Evolutionary conservation across 2,888 invertebrate species (phyloP).

Genomic region (Lissonota sp.): DNA sequence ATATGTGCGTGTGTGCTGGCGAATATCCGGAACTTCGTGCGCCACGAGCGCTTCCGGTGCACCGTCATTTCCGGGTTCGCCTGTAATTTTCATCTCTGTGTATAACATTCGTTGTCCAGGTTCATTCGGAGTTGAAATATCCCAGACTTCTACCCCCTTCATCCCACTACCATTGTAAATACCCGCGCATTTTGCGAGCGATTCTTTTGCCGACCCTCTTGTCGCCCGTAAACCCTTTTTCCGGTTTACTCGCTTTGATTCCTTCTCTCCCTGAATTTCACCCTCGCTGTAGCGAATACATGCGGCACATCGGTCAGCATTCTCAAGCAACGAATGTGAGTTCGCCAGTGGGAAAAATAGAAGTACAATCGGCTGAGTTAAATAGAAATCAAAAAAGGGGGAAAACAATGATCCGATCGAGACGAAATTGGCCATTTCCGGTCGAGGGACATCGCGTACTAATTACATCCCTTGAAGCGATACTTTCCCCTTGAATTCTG

Average conservation of each 20-base stretch:
- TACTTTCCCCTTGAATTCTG: too few species aligned
- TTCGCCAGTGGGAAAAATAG: conserved; percentile 14
- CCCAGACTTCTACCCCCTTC: conserved; percentile 11
- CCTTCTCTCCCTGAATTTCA: background rate
- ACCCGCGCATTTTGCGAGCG: background rate
- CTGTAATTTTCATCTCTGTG: conserved; percentile 70
- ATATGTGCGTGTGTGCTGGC: conserved; percentile 15
- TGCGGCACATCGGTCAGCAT: conserved; percentile 10
- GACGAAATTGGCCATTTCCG: background rate
- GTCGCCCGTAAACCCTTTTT: conserved; percentile 21
- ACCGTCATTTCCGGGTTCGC: conserved; percentile 71
- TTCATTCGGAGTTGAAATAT: conserved; percentile 31
- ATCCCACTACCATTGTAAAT: conserved; percentile 4
- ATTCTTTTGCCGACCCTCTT: conserved; percentile 25
- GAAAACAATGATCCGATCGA: too few species aligned
- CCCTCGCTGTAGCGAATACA: background rate
- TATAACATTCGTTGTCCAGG: conserved; percentile 51
- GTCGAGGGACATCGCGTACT: background rate
- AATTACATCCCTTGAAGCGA: too few species aligned
- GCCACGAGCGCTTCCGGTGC: conserved; percentile 70
- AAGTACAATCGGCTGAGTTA: too few species aligned
- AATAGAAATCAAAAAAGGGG: too few species aligned
- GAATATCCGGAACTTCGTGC: conserved; percentile 65
- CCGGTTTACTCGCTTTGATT: conserved; percentile 15
- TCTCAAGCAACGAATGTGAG: conserved; percentile 14